Evolutionary conservation across 1,140 invertebrate genomes (phyloP), one percentile per base, ranked within the genome.

Genomic region (Drosophila nasuta): DNA sequence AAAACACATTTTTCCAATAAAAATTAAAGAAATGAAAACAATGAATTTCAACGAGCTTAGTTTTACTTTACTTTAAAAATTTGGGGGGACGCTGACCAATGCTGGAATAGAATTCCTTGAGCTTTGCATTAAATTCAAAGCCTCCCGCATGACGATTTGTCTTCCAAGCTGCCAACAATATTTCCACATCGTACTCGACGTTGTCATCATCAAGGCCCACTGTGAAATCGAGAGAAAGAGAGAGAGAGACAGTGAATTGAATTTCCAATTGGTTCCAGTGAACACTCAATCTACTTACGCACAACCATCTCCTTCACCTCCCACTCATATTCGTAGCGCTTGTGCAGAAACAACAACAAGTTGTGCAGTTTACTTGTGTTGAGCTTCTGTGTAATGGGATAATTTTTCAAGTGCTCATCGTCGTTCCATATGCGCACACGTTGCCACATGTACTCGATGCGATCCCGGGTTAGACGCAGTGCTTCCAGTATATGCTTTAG

Each of bases 1-100:
- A 46, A 70, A 66, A 58, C 54, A 73, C 64, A 82, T 86, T 87
- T 88, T 88, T 82, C 75, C 88, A 88, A 80, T 80, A 89, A 83
- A 88, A 75, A 51, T 81, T 83, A 86, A 43, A 8, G 56, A 64
- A 70, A 11, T 41, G 17, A 15, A 10, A 49, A 17, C 1, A 17
- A 78, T 79, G 62, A 71, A 78, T 77, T 70, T 74, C 43, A 74
- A 77, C 1, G 8, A 3, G 4, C 25, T 70, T 30, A 28, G 13
- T 43, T 43, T 13, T 5, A 43, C 5, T 0, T n/a, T 25, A 17
- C 8, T 35, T 35, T 8, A 8, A 38, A 38, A 43, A 1, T 1
- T 4, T 6, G 7, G 5, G 17, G 17, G 5, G n/a, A 60, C 17
- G 20, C 5, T 13, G 17, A 2, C 33, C 63, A 13, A 66, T 25